Conservation (phyloP, 2,113 vertebrate genomes). For the Poicephalus meyeri region DNA sequence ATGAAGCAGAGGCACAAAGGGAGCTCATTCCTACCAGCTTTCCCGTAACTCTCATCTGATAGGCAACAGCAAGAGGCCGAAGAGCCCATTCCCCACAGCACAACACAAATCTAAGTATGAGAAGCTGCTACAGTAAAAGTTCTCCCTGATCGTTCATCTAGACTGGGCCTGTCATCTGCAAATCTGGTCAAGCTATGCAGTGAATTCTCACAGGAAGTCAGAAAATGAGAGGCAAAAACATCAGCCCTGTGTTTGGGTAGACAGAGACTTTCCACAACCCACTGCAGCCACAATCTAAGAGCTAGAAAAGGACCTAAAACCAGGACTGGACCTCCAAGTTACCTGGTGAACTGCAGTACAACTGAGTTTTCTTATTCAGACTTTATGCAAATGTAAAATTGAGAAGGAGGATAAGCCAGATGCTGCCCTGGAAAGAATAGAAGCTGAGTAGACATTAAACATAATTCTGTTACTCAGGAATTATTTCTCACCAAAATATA, state of each 20-base stretch:
- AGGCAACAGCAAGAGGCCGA: accelerated
- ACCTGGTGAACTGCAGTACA: neutral
- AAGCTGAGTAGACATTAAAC: conserved; percentile 17
- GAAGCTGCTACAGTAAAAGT: neutral
- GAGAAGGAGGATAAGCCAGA: conserved; percentile 12
- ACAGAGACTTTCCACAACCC: neutral
- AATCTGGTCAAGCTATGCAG: neutral
- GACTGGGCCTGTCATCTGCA: neutral
- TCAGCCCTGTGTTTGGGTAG: neutral
- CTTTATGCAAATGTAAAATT: neutral
- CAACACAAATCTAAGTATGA: neutral
- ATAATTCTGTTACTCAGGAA: conserved; percentile 48
- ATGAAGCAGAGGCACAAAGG: neutral
- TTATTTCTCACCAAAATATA: conserved; percentile 65
- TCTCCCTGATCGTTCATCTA: neutral
- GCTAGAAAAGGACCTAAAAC: neutral
- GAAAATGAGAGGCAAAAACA: neutral
- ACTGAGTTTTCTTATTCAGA: neutral
- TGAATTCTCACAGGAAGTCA: neutral
- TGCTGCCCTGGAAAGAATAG: neutral
- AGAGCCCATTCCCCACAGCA: neutral
- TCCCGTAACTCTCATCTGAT: neutral
- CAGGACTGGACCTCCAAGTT: neutral
- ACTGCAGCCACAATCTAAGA: neutral
- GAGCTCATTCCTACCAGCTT: neutral